These are phyloP conservation scores for Lasioglossum calceatum DNA, from an alignment of 2,888 invertebrate species.

Conservation along the genomic window DNA sequence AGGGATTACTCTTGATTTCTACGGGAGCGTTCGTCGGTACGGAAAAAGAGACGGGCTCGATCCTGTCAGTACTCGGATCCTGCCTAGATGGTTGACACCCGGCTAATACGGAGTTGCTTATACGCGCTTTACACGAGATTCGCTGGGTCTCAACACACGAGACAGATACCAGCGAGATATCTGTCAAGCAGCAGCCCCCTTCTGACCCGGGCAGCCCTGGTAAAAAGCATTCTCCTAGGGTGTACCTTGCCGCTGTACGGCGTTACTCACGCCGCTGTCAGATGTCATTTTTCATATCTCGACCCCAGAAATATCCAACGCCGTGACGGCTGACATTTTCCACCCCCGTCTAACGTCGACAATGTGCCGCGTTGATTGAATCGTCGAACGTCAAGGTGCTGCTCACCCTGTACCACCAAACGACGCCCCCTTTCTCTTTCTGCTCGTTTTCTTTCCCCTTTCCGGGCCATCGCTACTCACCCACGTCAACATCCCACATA, in stretches of 20 bases:
- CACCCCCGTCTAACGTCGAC: slow-evolving; percentile 67
- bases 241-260: slow-evolving; percentile 47
- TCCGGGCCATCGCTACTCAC: slow-evolving; percentile 49
- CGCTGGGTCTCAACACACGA: slow-evolving; percentile 45
- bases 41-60: slow-evolving; percentile 46
- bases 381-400: slow-evolving; percentile 74
- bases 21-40: not conserved
- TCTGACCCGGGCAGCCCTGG: slow-evolving; percentile 31
- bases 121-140: slow-evolving; percentile 56
- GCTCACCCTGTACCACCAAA: slow-evolving; percentile 17
- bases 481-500: slow-evolving; percentile 24
- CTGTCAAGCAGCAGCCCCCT: slow-evolving; percentile 60
- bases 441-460: slow-evolving; percentile 23
- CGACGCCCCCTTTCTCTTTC: slow-evolving; percentile 21
- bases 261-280: slow-evolving; percentile 60
- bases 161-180: slow-evolving; percentile 60
- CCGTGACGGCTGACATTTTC: slow-evolving; percentile 71
- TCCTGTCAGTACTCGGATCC: slow-evolving; percentile 32
- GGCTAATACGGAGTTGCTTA: slow-evolving; percentile 66
- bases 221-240: slow-evolving; percentile 67
- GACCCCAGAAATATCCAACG: slow-evolving; percentile 69
- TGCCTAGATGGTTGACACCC: slow-evolving; percentile 49
- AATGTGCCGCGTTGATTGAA: slow-evolving; percentile 78
- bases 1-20: slow-evolving; percentile 14
- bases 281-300: slow-evolving; percentile 77